Percentiles rank a stretch among this genome's conserved stretches.
These are phyloP conservation scores for Polydesmus complanatus DNA, from an alignment of 2,888 invertebrate genomes.

Conservation along the genomic window DNA sequence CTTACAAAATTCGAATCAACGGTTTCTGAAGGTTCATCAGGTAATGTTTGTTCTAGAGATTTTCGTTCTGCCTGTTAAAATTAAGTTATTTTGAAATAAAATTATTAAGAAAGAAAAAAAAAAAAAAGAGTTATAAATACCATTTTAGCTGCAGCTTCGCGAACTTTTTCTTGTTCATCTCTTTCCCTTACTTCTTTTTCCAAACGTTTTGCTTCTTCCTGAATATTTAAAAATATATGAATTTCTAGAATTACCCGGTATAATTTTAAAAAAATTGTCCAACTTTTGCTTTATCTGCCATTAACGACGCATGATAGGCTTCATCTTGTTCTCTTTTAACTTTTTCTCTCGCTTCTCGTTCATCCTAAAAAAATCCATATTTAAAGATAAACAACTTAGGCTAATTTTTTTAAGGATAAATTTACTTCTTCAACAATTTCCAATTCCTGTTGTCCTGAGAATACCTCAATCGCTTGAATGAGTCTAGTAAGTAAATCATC, in stretches of 20 bases:
- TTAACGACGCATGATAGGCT: slow-evolving; percentile 79
- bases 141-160: slow-evolving; percentile 60
- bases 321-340: slow-evolving; percentile 88
- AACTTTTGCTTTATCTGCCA: slow-evolving; percentile 46
- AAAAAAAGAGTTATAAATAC: slow-evolving; percentile 26
- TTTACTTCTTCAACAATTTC: slow-evolving; percentile 62
- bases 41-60: slow-evolving; percentile 31
- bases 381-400: background rate
- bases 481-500: slow-evolving; percentile 76
- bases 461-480: slow-evolving; percentile 76
- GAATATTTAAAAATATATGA: background rate
- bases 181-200: slow-evolving; percentile 52
- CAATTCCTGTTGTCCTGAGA: slow-evolving; percentile 53
- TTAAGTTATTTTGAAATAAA: background rate
- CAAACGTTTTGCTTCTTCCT: slow-evolving; percentile 58
- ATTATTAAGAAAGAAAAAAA: slow-evolving; percentile 14
- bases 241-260: background rate
- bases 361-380: slow-evolving; percentile 37
- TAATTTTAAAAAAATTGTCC: background rate
- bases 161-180: slow-evolving; percentile 56
- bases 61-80: slow-evolving; percentile 30
- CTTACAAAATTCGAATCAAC: slow-evolving; percentile 25
- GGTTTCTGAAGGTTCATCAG: slow-evolving; percentile 32
- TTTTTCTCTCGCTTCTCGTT: slow-evolving; percentile 71
- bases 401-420: background rate